Percentiles rank a stretch among this genome's conserved stretches.
Evolutionary conservation across 2,113 vertebrate species (phyloP).

Genomic region (Neolamprologus toae): DNA sequence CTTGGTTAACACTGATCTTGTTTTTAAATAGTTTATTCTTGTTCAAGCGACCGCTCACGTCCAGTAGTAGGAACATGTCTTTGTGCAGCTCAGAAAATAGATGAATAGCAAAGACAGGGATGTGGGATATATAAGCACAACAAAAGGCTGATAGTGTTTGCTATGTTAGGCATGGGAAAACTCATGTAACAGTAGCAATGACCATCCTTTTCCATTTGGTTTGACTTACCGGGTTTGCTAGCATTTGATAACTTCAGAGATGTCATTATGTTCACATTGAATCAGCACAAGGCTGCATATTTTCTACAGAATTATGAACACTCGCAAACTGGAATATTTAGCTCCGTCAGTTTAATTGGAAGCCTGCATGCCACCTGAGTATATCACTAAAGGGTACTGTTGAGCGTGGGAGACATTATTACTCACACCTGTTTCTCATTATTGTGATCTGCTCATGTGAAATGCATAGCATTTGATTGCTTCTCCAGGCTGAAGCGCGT

Average conservation of each 20-base stretch:
- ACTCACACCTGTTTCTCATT: slow-evolving; percentile 8
- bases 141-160: background rate
- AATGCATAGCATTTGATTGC: background rate
- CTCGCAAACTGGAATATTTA: background rate
- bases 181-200: background rate
- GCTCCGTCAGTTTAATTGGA: slow-evolving; percentile 6
- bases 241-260: background rate
- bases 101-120: background rate
- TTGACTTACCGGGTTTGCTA: background rate
- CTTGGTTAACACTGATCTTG: background rate
- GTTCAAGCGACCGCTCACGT: background rate
- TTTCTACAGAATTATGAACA: background rate
- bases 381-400: background rate
- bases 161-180: background rate
- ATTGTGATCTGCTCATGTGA: background rate
- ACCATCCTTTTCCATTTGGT: background rate
- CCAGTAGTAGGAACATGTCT: background rate
- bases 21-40: background rate
- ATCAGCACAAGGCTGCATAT: background rate
- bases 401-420: slow-evolving; percentile 4
- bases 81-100: background rate
- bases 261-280: background rate
- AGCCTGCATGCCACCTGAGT: slow-evolving; percentile 11
- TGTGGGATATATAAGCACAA: background rate
- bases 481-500: background rate